Base-by-base conservation (phyloP, 2,113 vertebrate genomes). In the Atrichornis clamosus region DNA sequence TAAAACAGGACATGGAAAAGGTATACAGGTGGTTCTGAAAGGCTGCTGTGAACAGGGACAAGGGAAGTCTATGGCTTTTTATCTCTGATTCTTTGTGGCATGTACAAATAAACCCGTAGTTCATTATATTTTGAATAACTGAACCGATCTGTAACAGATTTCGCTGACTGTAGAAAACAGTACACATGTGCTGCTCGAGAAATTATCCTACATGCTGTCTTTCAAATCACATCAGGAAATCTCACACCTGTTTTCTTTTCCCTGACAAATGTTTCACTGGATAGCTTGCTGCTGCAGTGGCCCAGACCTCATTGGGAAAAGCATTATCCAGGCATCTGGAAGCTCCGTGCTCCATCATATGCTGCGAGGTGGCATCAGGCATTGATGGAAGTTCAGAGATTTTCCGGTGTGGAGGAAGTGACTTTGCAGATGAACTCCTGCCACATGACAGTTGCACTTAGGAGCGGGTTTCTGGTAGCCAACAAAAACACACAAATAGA, bases 241-340 rank as follows among this genome's bases (percentile, higher is more conserved):
- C 89, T 97, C 96, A 84, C 93, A 96, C 69, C 52, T 96, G 87
- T 95, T 97, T 97, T 96, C 91, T 95, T 94, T 97, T 92, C 91
- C 65, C 84, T 93, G 96, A 91, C 94, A 96, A 97, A 90, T 95
- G 89, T 96, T 95, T 70, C 7, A 2, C 68, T 90, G 87, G 89
- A 52, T 75, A 10, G 26, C 73, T 96, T 91, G 24, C 72, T 89
- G 83, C 74, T 90, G 58, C 85, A 18, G 69, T 42, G 59, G 59
- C 59, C 39, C 69, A 68, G 83, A 77, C 33, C 68, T 95, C 76
- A 35, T 3, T 62, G 75, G 85, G 91, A 58, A 76, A n/a, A 77
- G 89, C 82, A 87, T 95, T 85, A 95, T 63, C n/a, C 65, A 77
- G 88, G 77, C 96, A 89, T 84, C 91, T 95, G 92, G 82, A 76